phyloP scores from a whole-genome alignment of 2,888 invertebrate species.

The Atethmia centrago region DNA sequence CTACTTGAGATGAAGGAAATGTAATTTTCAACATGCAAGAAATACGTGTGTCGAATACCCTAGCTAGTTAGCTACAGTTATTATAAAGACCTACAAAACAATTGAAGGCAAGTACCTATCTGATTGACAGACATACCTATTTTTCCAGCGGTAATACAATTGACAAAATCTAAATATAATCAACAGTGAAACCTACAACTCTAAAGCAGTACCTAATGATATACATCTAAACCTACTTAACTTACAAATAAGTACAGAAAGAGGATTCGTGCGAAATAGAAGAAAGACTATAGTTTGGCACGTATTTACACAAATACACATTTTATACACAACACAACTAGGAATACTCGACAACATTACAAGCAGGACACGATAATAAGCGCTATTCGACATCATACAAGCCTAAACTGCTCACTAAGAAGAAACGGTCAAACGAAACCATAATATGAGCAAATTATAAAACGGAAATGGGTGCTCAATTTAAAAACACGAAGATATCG shows the following conservation, averaged over 20 bases:
- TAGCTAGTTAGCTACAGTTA: conserved; percentile 61
- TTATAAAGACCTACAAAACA: conserved; percentile 35
- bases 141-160: conserved; percentile 43
- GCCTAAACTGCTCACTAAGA: conserved; percentile 58
- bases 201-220: conserved; percentile 49
- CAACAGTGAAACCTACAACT: conserved; percentile 39
- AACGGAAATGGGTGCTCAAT: conserved; percentile 87
- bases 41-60: conserved; percentile 49
- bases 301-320: conserved; percentile 46
- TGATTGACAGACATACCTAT: conserved; percentile 12
- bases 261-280: conserved; percentile 47
- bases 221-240: conserved; percentile 46
- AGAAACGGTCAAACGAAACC: conserved; percentile 67
- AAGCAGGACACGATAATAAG: conserved; percentile 63
- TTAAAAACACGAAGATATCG: conserved; percentile 85
- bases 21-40: conserved; percentile 58
- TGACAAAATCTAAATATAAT: conserved; percentile 39
- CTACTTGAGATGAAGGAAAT: conserved; percentile 45
- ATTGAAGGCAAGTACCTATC: conserved; percentile 30
- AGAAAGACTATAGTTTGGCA: conserved; percentile 40
- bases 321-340: conserved; percentile 56
- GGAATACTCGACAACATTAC: conserved; percentile 59
- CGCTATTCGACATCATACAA: conserved; percentile 50
- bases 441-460: conserved; percentile 79
- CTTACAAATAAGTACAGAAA: conserved; percentile 38